phyloP scores from a whole-genome alignment of 1,140 invertebrate genomes.

The Littorina saxatilis region DNA sequence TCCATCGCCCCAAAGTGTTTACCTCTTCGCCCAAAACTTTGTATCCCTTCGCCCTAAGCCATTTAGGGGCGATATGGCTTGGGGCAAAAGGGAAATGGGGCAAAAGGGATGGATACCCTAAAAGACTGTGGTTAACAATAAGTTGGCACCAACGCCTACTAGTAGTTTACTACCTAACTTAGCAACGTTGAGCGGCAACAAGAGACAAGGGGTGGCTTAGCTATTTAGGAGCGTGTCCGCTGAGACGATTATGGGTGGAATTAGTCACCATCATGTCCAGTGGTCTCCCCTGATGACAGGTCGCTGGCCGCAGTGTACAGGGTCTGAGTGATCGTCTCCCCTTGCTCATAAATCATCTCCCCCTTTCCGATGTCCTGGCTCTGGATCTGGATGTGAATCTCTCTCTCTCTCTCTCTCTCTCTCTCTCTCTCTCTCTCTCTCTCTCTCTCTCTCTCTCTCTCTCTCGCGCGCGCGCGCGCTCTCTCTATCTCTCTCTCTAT shows the following conservation, averaged over 20 bases:
- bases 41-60: no score
- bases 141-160: no score
- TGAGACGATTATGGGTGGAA: neutral
- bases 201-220: neutral
- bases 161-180: no score
- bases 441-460: slow-evolving; percentile 17
- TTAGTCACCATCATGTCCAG: slow-evolving; percentile 5
- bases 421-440: neutral
- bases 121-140: neutral
- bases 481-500: slow-evolving; percentile 1
- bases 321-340: slow-evolving; percentile 2
- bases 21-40: no score
- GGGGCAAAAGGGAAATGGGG: no score
- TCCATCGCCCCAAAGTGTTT: no score
- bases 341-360: slow-evolving; percentile 6
- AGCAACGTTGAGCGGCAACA: neutral
- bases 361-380: neutral
- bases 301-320: neutral
- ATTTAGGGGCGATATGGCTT: no score
- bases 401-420: neutral
- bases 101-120: neutral
- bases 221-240: no score
- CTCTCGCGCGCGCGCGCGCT: no score
- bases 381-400: neutral
- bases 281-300: neutral